phyloP scores from a whole-genome alignment of 2,888 invertebrate genomes.

The Arrhopalites spinosus region DNA sequence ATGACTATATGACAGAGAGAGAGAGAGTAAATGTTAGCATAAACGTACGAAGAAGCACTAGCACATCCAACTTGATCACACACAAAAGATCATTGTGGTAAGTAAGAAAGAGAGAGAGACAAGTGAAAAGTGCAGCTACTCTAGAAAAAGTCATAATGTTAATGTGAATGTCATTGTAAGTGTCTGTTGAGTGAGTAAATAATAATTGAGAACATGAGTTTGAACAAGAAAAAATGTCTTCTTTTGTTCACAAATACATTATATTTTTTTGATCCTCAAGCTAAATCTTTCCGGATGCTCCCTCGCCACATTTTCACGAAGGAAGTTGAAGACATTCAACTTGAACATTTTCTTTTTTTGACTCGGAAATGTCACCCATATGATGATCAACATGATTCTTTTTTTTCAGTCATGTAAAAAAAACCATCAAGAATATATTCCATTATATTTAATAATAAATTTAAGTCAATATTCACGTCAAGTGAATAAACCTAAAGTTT shows the following conservation, averaged over 20 bases:
- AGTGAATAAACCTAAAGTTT: too few relatives aligned
- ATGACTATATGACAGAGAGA: neutral
- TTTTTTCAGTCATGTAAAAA: neutral
- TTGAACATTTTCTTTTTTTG: too few relatives aligned
- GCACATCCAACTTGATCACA: too few relatives aligned
- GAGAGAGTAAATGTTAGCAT: neutral
- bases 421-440: too few relatives aligned
- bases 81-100: neutral
- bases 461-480: too few relatives aligned
- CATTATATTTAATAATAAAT: too few relatives aligned
- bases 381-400: neutral
- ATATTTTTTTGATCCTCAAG: neutral
- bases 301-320: conserved; percentile 24
- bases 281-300: conserved; percentile 32
- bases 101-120: neutral
- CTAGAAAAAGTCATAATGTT: neutral
- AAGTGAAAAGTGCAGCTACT: conserved; percentile 1
- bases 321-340: conserved; percentile 32
- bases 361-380: conserved; percentile 29
- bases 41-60: neutral
- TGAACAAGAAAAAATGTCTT: neutral
- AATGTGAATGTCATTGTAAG: neutral
- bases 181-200: neutral
- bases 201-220: neutral
- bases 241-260: too few relatives aligned